Evolutionary conservation across 2,797 vertebrate genomes (phyloP).

Genomic region (Fistularia commersonii): DNA sequence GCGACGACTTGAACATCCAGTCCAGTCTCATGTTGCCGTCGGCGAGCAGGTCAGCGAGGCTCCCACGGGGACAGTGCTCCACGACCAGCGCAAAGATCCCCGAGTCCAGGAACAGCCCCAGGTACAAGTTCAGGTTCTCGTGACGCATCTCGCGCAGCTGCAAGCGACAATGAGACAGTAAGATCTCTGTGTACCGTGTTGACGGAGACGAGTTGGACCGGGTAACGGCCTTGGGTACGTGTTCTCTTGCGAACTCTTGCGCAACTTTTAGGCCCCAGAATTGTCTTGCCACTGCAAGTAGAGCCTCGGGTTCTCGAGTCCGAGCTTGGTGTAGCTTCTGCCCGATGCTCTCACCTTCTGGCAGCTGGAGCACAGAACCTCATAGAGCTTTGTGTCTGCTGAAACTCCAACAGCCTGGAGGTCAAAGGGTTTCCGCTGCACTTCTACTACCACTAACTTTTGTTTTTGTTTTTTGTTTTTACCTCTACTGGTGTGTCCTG

Average conservation of each 20-base stretch:
- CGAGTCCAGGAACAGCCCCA: slow-evolving; percentile 82
- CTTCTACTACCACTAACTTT: too few species aligned
- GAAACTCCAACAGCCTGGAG: too few species aligned
- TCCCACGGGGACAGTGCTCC: slow-evolving; percentile 84
- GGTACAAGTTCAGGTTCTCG: slow-evolving; percentile 83
- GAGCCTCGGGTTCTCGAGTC: background rate
- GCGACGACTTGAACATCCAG: slow-evolving; percentile 90
- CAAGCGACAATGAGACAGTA: background rate
- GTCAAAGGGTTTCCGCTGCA: too few species aligned
- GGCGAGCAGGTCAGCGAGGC: slow-evolving; percentile 82
- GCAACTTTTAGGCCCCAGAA: too few species aligned
- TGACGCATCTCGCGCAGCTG: slow-evolving; percentile 84
- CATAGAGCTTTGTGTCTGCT: too few species aligned
- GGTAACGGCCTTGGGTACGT: too few species aligned
- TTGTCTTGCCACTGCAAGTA: background rate
- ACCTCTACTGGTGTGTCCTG: too few species aligned
- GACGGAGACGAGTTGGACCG: background rate
- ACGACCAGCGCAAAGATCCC: slow-evolving; percentile 83
- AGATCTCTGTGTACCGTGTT: background rate
- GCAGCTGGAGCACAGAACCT: too few species aligned
- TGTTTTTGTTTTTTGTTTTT: too few species aligned
- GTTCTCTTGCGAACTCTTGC: too few species aligned
- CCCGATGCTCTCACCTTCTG: too few species aligned
- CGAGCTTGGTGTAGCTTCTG: too few species aligned
- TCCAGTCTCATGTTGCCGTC: slow-evolving; percentile 82